A percentile compares a stretch with the other conserved stretches of the same genome.
Evolutionary conservation across 2,113 vertebrate species (phyloP).

Genomic region (Hemibagrus wyckioides): DNA sequence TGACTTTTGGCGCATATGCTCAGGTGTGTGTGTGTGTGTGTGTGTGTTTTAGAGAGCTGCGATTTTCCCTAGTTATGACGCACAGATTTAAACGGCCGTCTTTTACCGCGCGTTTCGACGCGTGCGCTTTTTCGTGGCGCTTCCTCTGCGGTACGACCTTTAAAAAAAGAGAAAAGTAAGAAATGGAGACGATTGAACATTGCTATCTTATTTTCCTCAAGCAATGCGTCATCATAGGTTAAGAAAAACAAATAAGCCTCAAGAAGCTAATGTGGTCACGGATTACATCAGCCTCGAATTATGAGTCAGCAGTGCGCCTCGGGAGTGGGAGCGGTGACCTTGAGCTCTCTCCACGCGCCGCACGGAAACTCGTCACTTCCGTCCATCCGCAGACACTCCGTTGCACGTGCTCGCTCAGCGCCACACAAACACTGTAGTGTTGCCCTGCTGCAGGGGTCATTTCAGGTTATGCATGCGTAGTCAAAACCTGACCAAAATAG

Average conservation of each 20-base stretch:
- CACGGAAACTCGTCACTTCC: constrained; percentile 43
- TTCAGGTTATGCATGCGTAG: constrained; percentile 4
- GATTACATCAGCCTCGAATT: constrained; percentile 72
- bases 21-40: not conserved
- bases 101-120: not conserved
- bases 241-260: not conserved
- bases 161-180: not conserved
- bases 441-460: constrained; percentile 6
- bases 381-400: not conserved
- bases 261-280: constrained; percentile 40
- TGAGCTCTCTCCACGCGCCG: constrained; percentile 33
- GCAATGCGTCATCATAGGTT: not conserved
- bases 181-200: not conserved
- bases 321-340: constrained; percentile 64
- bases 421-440: not conserved
- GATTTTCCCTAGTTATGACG: not conserved
- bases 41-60: not conserved
- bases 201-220: not conserved
- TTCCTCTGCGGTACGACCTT: not conserved
- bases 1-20: not conserved
- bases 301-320: constrained; percentile 79
- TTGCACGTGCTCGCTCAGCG: not conserved
- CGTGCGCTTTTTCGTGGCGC: not conserved
- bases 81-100: not conserved
- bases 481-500: not conserved